phyloP scores from a whole-genome alignment of 2,888 invertebrate species.

The Sympetrum striolatum region DNA sequence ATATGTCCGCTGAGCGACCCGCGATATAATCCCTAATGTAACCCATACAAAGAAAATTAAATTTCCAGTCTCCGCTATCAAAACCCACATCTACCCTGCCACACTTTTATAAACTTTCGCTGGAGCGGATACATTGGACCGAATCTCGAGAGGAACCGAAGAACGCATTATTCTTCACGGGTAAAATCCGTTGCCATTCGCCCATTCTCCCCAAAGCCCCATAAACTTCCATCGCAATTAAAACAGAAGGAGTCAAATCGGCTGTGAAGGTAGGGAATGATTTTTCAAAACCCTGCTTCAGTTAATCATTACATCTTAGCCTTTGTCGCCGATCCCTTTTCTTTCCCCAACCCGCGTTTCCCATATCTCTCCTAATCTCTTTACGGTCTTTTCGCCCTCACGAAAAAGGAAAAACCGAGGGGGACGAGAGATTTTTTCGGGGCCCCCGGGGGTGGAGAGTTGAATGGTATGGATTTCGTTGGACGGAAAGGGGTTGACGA shows the following conservation, averaged over 20 bases:
- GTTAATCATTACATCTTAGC: not conserved
- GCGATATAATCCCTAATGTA: too few species aligned
- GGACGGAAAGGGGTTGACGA: not conserved
- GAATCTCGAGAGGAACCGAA: not conserved
- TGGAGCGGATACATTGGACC: too few species aligned
- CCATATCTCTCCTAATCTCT: not conserved
- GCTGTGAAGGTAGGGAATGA: not conserved
- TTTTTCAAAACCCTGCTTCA: not conserved
- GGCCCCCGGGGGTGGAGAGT: not conserved
- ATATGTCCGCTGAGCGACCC: too few species aligned
- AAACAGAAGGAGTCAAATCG: not conserved
- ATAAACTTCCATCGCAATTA: not conserved
- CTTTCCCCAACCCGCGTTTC: not conserved
- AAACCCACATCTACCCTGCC: too few species aligned
- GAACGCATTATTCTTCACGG: not conserved
- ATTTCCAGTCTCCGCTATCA: too few species aligned
- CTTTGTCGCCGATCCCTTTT: not conserved
- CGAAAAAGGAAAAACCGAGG: not conserved
- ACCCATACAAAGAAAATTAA: too few species aligned
- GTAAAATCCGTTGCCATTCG: not conserved
- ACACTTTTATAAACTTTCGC: too few species aligned
- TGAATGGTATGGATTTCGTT: not conserved
- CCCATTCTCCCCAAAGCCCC: not conserved
- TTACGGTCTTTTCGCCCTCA: not conserved
- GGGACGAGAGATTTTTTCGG: not conserved